These are phyloP conservation scores for Festucalex cinctus DNA, from an alignment of 2,113 vertebrate genomes.

Conservation along the genomic window DNA sequence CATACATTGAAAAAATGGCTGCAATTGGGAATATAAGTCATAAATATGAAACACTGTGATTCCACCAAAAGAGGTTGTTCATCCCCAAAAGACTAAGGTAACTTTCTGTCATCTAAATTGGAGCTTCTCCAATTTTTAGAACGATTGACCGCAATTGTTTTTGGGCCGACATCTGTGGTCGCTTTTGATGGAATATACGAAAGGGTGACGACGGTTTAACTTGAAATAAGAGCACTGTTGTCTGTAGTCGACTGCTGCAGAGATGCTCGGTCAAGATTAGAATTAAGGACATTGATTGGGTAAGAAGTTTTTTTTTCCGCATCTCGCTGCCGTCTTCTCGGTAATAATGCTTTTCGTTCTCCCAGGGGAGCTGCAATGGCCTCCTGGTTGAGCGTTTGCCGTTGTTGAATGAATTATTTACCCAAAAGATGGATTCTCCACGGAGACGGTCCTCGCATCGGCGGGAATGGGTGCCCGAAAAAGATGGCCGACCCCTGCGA, in stretches of 20 bases:
- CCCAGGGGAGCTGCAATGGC: conserved; percentile 17
- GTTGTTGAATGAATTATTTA: conserved; percentile 27
- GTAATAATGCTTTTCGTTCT: conserved; percentile 26
- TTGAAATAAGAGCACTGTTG: background rate
- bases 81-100: no score
- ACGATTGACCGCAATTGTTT: background rate
- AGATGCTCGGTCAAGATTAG: background rate
- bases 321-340: conserved; percentile 12
- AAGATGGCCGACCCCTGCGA: conserved; percentile 27
- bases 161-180: background rate
- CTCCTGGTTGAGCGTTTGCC: conserved; percentile 9
- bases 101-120: no score
- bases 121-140: background rate
- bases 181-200: background rate
- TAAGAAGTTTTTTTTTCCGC: conserved; percentile 4
- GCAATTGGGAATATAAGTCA: no score
- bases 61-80: no score
- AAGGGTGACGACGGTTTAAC: background rate
- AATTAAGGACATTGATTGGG: conserved; percentile 14
- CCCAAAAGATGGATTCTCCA: conserved; percentile 13
- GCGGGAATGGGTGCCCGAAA: background rate
- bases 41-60: no score
- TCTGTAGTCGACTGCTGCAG: conserved; percentile 3
- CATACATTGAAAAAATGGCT: no score
- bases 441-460: conserved; percentile 7